Percentiles rank a stretch among this genome's conserved stretches.
phyloP scores from a whole-genome alignment of 2,888 invertebrate species.

The Perizoma affinitatum region DNA sequence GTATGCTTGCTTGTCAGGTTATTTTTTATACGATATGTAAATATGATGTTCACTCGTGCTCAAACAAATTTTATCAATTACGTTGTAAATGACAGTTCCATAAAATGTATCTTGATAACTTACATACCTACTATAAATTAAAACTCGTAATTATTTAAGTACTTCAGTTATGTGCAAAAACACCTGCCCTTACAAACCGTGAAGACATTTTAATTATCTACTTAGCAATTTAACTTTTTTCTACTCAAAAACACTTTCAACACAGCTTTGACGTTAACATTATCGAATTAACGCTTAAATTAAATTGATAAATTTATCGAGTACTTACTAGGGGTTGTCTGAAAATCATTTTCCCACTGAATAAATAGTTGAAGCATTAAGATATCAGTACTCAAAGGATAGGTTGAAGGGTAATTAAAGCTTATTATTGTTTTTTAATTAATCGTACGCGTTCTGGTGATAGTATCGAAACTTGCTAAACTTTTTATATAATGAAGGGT shows the following conservation, averaged over 20 bases:
- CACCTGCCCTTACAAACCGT: conserved; percentile 22
- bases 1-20: neutral
- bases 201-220: conserved; percentile 17
- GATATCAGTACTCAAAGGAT: conserved; percentile 33
- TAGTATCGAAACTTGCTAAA: conserved; percentile 62
- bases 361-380: conserved; percentile 29
- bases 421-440: conserved; percentile 71
- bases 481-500: conserved; percentile 63
- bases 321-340: neutral
- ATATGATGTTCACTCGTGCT: conserved; percentile 29
- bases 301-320: conserved; percentile 1
- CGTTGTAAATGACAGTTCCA: conserved; percentile 26
- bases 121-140: conserved; percentile 15
- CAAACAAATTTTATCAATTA: conserved; percentile 38
- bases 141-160: neutral
- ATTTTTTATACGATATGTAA: conserved; percentile 24
- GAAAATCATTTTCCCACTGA: conserved; percentile 25
- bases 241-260: neutral
- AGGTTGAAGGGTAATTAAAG: conserved; percentile 60
- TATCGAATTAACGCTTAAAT: conserved; percentile 2
- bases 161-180: conserved; percentile 8
- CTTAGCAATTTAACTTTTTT: conserved; percentile 17
- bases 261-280: conserved; percentile 5
- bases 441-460: conserved; percentile 64
- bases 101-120: conserved; percentile 30